These are phyloP conservation scores for Calliopum simillimum DNA, from an alignment of 2,888 invertebrate genomes.

Conservation along the genomic window DNA sequence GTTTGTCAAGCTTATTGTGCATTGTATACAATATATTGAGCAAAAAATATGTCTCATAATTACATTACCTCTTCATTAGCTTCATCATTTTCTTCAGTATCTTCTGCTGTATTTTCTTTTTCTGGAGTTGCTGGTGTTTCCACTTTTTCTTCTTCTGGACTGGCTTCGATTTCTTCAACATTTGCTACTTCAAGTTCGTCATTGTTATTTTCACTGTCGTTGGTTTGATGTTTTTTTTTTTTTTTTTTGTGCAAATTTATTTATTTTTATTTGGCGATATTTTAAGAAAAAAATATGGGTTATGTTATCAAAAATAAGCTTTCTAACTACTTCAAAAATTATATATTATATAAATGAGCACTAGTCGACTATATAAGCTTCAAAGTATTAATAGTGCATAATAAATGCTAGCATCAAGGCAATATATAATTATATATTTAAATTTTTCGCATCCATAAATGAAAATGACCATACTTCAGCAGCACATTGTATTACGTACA, in stretches of 20 bases:
- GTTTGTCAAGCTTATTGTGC: background rate
- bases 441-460: too few species aligned
- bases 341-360: background rate
- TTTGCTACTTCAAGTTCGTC: constrained; percentile 12
- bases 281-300: background rate
- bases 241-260: background rate
- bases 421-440: too few species aligned
- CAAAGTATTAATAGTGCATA: too few species aligned
- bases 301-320: background rate
- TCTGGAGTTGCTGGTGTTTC: background rate
- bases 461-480: too few species aligned
- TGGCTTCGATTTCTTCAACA: background rate
- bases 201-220: background rate
- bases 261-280: constrained; percentile 3
- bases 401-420: too few species aligned
- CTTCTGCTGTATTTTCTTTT: background rate
- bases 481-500: too few species aligned
- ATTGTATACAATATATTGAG: background rate
- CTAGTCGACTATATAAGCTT: too few species aligned
- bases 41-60: constrained; percentile 3
- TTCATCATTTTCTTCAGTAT: constrained; percentile 20
- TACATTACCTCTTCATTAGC: constrained; percentile 17
- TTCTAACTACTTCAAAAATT: constrained; percentile 6
- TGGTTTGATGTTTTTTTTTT: background rate
- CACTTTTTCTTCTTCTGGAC: background rate